Evolutionary conservation across 2,797 vertebrate species (phyloP), one percentile per base, ranked within the genome.

Genomic region (Coregonus ussuriensis): DNA sequence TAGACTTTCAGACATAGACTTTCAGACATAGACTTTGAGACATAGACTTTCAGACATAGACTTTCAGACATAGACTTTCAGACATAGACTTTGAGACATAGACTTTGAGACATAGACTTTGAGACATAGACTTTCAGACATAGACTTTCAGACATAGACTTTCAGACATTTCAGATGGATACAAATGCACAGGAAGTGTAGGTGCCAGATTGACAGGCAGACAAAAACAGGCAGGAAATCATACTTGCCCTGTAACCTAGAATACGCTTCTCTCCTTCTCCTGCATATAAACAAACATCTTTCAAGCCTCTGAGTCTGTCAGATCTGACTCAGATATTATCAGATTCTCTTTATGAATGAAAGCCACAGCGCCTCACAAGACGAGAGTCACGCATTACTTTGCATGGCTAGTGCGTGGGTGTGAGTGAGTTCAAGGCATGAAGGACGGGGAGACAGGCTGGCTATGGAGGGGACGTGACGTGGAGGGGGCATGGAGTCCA

Each of bases 381-480:
- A 79, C 68, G 37, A 76, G 77, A 81, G 77, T 82, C 79, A 77
- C 18, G 11, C 74, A 84, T 82, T 13, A 74, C 41, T 47, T 79
- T 63, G 77, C 35, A 16, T 77, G 74, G 76, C 78, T 83, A 3
- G 65, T 87, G 85, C 85, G 81, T 83, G 83, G 81, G 83, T 87
- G 82, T 83, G 83, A 81, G 84, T 77, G 81, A 71, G 85, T 88
- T 87, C 76, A 84, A 37, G 41, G 73, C 76, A 56, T 70, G 78
- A 82, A 83, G 74, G 86, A 82, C 84, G 83, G 83, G 74, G 83
- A 29, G 25, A 63, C n/a, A 47, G 7, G 41, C 7, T 47, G 7
- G 41, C 41, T 47, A 77, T 86, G 74, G 78, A 83, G 41, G 81
- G 76, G 85, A 83, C 31, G 41, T 47, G 41, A 47, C 33, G 33